These are phyloP conservation scores for Bombus affinis DNA, from an alignment of 1,140 invertebrate genomes.

Conservation along the genomic window DNA sequence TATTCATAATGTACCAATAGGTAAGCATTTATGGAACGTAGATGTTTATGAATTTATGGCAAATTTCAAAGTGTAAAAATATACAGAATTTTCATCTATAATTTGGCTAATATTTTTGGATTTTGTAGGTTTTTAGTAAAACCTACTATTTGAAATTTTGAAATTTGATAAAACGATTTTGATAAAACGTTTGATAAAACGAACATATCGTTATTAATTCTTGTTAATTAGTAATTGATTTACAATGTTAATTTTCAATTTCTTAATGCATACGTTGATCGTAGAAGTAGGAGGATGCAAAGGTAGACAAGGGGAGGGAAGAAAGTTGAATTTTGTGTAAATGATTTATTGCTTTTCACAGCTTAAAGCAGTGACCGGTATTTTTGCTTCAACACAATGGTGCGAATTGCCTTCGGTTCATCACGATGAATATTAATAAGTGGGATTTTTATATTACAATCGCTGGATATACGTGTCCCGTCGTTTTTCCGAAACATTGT, in stretches of 20 bases:
- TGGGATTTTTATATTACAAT: not conserved
- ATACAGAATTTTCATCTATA: too few species aligned
- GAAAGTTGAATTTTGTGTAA: not conserved
- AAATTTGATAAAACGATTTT: too few species aligned
- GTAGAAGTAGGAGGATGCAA: not conserved
- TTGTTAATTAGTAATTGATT: not conserved
- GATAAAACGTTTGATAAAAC: too few species aligned
- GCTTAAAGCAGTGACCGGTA: slow-evolving; percentile 21
- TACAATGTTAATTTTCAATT: not conserved
- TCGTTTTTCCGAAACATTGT: not conserved
- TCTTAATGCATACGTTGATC: not conserved
- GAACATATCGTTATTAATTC: not conserved
- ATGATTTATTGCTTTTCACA: slow-evolving; percentile 19
- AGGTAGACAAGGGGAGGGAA: not conserved
- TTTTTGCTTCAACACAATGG: not conserved
- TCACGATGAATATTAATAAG: slow-evolving; percentile 27
- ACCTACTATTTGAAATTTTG: too few species aligned
- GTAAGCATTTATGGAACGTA: too few species aligned
- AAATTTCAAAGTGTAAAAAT: too few species aligned
- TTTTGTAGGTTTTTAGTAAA: too few species aligned
- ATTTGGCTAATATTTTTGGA: too few species aligned
- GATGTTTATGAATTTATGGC: too few species aligned
- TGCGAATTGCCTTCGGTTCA: slow-evolving; percentile 19
- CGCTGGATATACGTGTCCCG: too few species aligned
- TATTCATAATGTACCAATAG: too few species aligned